Evolutionary conservation across 37 sponge, comb jelly and placozoan genomes (phyloP), one percentile per base, ranked within the genome.

Genomic region (Trichoplax adhaerens): DNA sequence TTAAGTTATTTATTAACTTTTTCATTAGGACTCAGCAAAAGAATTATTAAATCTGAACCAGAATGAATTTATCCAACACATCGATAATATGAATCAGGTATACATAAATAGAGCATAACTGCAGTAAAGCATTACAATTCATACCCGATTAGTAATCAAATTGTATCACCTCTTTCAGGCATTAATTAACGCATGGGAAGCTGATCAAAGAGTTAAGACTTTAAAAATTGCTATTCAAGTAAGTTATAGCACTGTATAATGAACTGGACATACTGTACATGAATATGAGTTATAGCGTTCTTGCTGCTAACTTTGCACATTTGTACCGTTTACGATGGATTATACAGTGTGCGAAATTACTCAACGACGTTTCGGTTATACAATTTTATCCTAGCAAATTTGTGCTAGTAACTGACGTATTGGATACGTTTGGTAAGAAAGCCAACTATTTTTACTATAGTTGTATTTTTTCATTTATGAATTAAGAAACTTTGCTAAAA

Each of bases 311-410:
- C 48, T 46, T 6, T 8, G 54, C 5, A 12, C 60, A 12, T 4
- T 29, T 29, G 10, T n/a, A 8, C 5, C 47, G 72, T 58, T 6
- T 1, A 5, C 52, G 53, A 7, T 3, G 7, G 61, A 64, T 73
- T 7, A 52, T 57, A 48, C 76, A 93, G 90, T 88, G 89, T 71
- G 77, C 89, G 29, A 96, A 96, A 82, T 77, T 96, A 62, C 80
- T 96, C 50, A 77, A 68, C 12, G 99, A 96, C 76, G 83, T 77
- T 4, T 57, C 81, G 57, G 93, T 91, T 48, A 83, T 91, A 6
- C 89, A 88, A 78, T 96, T 96, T 85, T 96, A 96, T 65, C 99
- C 99, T 29, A 91, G 90, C 87, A 96, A 96, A 80, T 96, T 96
- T 84, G 99, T 96, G 48, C 86, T 96, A 68, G 86, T 91, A 64